Base-by-base conservation (phyloP, 2,113 vertebrate species). In the Lampris incognitus region DNA sequence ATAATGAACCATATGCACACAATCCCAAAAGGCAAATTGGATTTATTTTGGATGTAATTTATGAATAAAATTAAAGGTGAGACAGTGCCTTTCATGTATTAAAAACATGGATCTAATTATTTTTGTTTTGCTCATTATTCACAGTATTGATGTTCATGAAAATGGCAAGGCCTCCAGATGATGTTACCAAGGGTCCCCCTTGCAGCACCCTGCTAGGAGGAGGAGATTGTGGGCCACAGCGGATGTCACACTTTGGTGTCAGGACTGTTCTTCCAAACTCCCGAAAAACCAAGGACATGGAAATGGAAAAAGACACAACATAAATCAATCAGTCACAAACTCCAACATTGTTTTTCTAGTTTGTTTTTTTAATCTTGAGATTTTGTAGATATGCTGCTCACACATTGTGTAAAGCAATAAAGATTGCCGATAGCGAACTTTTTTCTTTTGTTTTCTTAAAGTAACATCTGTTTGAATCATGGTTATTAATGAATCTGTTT, bases 91-190 rank as follows among this genome's bases (percentile, higher is more conserved):
- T 79, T 61, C 66, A 5, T 49, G 36, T 2, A 55, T 46, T n/a
- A 44, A 50, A 72, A 3, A 41, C 24, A 37, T 60, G 10, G 39
- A 41, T 1, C 9, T 72, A 6, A 46, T 40, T 39, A 24, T 74
- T 85, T n/a, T 41, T 46, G 72, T 55, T 41, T 5, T 61, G 37
- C 42, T 46, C 56, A 60, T n/a, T 1, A 52, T 46, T 94, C 89
- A 77, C 92, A 99, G 98, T 84, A 95, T 97, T 95, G 98, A 99
- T 75, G 88, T 95, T 0, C 91, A 96, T 0, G 98, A 99, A 92
- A 99, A 98, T 54, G 98, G 98, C 70, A 99, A 99, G 90, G 74
- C 95, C 44, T 93, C 97, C 86, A 96, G 98, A 88, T 98, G 97
- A 88, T 97, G 88, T 78, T 66, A 59, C 46, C 61, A 54, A 6